These are phyloP conservation scores for Ascaphus truei DNA, from an alignment of 2,113 vertebrate species.

Conservation along the genomic window DNA sequence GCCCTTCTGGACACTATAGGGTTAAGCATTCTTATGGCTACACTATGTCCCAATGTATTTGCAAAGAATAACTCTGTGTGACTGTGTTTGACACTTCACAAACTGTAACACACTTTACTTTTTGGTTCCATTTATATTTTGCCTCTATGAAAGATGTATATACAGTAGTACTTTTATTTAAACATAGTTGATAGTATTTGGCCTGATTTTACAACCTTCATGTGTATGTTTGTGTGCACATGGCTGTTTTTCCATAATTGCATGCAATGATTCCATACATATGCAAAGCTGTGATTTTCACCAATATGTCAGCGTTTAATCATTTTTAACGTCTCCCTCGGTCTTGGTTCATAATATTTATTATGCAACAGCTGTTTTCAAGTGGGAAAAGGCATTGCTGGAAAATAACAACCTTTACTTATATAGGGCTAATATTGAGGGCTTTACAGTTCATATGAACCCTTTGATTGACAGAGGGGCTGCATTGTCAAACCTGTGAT, in stretches of 20 bases:
- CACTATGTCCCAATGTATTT: not conserved
- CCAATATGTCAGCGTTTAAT: not conserved
- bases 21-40: no score
- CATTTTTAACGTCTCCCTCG: slow-evolving; percentile 7
- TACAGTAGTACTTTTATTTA: slow-evolving; percentile 6
- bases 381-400: not conserved
- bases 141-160: slow-evolving; percentile 2
- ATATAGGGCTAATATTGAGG: not conserved
- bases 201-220: slow-evolving; percentile 9
- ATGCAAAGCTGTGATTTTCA: slow-evolving; percentile 7
- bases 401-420: not conserved
- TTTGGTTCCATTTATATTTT: slow-evolving; percentile 11
- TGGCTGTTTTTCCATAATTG: slow-evolving; percentile 20
- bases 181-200: slow-evolving; percentile 19
- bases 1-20: no score
- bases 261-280: slow-evolving; percentile 19
- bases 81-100: not conserved
- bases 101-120: slow-evolving; percentile 1
- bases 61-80: not conserved
- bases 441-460: not conserved
- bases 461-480: no score
- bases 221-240: slow-evolving; percentile 16
- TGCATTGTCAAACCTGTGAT: no score
- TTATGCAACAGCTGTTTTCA: slow-evolving; percentile 8
- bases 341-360: not conserved